A percentile compares a stretch with the other conserved stretches of the same genome.
Evolutionary conservation across 2,113 vertebrate species (phyloP).

Genomic region (Microcebus tavaratra): DNA sequence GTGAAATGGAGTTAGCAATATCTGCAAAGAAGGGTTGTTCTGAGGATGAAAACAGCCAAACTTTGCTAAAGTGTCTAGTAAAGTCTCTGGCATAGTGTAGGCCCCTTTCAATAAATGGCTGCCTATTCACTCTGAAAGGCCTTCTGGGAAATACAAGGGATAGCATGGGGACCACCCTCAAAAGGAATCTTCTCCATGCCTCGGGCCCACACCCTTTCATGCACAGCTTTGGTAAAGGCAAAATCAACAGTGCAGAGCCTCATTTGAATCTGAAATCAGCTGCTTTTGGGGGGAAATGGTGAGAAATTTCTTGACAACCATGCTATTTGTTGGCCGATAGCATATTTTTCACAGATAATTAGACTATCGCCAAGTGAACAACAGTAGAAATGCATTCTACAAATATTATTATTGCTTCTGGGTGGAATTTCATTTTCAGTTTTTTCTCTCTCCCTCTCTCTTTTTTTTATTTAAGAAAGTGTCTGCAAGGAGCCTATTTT

Average conservation of each 20-base stretch:
- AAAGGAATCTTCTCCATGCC: not conserved
- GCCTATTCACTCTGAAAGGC: not conserved
- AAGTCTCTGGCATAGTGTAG: not conserved
- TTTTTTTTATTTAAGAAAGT: constrained; percentile 39
- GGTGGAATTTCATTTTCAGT: not conserved
- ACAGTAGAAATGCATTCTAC: constrained; percentile 20
- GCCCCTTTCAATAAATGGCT: not conserved
- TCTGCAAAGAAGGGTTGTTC: not conserved
- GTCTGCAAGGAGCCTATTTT: constrained; percentile 61
- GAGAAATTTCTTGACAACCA: constrained; percentile 44
- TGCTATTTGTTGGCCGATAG: constrained; percentile 22
- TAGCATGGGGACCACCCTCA: not conserved
- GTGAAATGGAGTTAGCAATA: not conserved
- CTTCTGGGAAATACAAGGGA: not conserved
- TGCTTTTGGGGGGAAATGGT: not conserved
- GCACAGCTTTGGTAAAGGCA: not conserved
- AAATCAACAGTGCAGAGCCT: not conserved
- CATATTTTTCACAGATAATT: constrained; percentile 49
- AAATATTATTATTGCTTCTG: constrained; percentile 53
- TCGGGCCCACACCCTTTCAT: not conserved
- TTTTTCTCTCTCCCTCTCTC: not conserved
- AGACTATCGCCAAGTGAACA: constrained; percentile 26
- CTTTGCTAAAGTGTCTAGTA: not conserved
- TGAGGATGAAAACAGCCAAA: not conserved
- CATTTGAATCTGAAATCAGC: constrained; percentile 6